Percentiles rank a stretch among this genome's conserved stretches.
phyloP scores from a whole-genome alignment of 2,113 vertebrate species.

The Pagrus major region DNA sequence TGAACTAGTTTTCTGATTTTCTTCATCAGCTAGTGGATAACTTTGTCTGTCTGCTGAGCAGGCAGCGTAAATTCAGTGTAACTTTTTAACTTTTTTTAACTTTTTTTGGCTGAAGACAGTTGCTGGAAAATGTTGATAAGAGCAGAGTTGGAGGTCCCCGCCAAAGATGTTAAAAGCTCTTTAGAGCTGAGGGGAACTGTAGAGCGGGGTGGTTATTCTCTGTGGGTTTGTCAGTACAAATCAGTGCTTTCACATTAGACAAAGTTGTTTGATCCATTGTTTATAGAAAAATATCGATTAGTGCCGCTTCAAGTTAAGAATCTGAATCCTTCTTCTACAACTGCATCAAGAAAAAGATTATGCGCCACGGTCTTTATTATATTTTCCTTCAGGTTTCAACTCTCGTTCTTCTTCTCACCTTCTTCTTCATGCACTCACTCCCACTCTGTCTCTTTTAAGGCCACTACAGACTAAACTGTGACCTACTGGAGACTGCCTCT shows the following conservation, averaged over 20 bases:
- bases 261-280: neutral
- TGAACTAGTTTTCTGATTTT: neutral
- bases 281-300: neutral
- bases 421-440: constrained; percentile 68
- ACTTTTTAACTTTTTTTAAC: too few species aligned
- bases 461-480: constrained; percentile 83
- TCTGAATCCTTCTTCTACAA: neutral
- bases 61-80: neutral
- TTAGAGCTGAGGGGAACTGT: neutral
- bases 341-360: neutral
- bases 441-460: constrained; percentile 79
- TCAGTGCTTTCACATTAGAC: neutral
- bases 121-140: neutral
- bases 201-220: neutral
- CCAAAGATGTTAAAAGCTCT: constrained; percentile 2
- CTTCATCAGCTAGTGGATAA: neutral
- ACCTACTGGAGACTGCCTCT: constrained; percentile 75
- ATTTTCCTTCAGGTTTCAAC: constrained; percentile 25
- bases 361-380: neutral
- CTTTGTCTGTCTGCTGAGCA: neutral
- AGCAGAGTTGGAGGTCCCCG: neutral
- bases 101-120: neutral
- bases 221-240: neutral
- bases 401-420: constrained; percentile 55
- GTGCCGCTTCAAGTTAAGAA: constrained; percentile 3